These are phyloP conservation scores for Patiria pectinifera DNA, from an alignment of 53 echinoderm and acorn worm species.

Conservation along the genomic window DNA sequence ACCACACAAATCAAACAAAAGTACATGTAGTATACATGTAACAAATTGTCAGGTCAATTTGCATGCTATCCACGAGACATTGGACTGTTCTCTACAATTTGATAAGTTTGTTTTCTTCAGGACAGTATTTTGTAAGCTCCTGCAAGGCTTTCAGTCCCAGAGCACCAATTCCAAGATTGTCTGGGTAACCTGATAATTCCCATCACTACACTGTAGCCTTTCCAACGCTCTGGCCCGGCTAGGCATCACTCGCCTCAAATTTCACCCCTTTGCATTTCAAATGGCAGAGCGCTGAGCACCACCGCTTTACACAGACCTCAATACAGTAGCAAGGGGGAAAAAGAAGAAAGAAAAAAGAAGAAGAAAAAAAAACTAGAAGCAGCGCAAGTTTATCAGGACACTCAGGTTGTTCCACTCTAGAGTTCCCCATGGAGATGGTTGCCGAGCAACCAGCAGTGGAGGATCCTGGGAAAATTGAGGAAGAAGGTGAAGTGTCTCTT, in stretches of 20 bases:
- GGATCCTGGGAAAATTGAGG: constrained; percentile 47
- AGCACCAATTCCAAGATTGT: not conserved
- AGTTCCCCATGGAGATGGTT: constrained; percentile 55
- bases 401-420: constrained; percentile 17
- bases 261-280: constrained; percentile 8
- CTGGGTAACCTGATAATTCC: not conserved
- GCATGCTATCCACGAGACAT: not conserved
- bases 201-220: not conserved
- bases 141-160: not conserved
- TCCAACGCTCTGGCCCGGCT: not conserved
- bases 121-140: not conserved
- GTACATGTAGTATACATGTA: not conserved
- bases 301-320: not conserved
- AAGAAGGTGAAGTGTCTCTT: constrained; percentile 38
- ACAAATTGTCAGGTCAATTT: not conserved
- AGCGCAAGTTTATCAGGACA: not conserved
- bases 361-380: not conserved
- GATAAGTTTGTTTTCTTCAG: not conserved
- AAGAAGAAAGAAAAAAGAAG: not conserved
- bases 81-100: not conserved
- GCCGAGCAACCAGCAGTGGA: constrained; percentile 16
- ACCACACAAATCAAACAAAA: no score
- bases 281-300: not conserved
- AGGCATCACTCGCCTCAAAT: not conserved
- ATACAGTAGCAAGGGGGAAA: not conserved